A percentile compares a stretch with the other conserved stretches of the same genome.
Conservation (phyloP, 2,113 vertebrate genomes). For the Pristiophorus japonicus region DNA sequence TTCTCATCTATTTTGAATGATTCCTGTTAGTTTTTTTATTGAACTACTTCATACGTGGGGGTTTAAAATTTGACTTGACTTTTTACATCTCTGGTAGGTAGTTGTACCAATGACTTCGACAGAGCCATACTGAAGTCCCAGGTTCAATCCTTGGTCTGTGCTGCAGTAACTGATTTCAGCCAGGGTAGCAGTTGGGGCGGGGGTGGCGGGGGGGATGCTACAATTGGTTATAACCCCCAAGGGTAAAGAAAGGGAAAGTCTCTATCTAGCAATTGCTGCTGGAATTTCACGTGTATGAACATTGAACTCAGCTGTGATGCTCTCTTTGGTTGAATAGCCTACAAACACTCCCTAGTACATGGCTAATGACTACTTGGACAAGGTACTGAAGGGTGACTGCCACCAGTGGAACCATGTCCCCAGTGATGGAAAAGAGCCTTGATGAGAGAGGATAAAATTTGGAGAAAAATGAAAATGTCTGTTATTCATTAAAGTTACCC, state of each 20-base stretch:
- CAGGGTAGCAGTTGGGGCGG: background rate
- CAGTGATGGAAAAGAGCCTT: background rate
- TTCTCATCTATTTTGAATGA: background rate
- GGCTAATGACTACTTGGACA: background rate
- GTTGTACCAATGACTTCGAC: background rate
- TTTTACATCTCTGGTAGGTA: background rate
- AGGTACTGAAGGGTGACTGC: background rate
- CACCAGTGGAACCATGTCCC: background rate
- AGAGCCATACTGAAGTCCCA: background rate
- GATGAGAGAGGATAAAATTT: background rate
- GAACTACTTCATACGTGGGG: background rate
- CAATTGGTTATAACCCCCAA: background rate
- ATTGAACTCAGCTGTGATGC: background rate
- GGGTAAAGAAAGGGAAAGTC: background rate
- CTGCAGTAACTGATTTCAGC: background rate
- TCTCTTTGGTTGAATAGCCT: background rate
- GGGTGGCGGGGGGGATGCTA: background rate
- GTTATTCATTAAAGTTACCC: background rate
- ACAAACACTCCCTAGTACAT: background rate
- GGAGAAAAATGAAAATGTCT: background rate
- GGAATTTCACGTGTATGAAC: background rate
- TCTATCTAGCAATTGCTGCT: background rate
- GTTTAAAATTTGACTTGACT: background rate
- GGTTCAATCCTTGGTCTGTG: background rate
- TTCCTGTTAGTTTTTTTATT: background rate